Evolutionary conservation across 2,113 vertebrate species (phyloP).

Genomic region (Brienomyrus brachyistius): DNA sequence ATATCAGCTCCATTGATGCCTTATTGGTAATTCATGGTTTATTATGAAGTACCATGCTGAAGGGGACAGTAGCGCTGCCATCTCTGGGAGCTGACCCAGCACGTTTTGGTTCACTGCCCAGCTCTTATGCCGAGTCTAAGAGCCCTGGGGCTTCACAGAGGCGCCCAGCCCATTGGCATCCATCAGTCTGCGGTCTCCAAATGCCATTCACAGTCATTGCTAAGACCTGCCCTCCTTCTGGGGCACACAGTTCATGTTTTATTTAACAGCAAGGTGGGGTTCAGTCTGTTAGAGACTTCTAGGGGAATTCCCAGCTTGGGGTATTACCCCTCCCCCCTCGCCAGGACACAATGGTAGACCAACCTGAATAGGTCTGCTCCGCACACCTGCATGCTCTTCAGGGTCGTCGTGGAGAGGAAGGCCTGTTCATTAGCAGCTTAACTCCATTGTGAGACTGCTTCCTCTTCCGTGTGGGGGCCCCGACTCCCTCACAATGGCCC

Average conservation of each 20-base stretch:
- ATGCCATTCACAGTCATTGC: background rate
- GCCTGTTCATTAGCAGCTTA: background rate
- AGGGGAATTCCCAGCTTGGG: background rate
- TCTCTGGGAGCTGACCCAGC: background rate
- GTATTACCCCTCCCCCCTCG: background rate
- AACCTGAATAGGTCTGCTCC: background rate
- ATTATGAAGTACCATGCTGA: background rate
- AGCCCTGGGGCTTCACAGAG: background rate
- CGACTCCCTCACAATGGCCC: constrained; percentile 31
- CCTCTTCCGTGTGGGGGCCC: constrained; percentile 17
- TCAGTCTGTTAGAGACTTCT: background rate
- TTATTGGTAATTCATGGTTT: background rate
- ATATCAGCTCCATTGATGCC: background rate
- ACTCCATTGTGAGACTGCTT: constrained; percentile 22
- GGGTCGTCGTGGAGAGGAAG: background rate
- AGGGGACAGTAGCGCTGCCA: background rate
- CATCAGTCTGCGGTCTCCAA: background rate
- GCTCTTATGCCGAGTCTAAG: background rate
- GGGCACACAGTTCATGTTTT: background rate
- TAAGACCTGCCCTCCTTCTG: constrained; percentile 1
- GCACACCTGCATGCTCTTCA: constrained; percentile 7
- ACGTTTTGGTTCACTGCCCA: background rate
- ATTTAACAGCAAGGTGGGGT: background rate
- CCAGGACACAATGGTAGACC: background rate
- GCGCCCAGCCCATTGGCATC: background rate